Percentiles rank a stretch among this genome's conserved stretches.
Evolutionary conservation across 1,140 invertebrate genomes (phyloP).

Genomic region (Brachystomella parvula): DNA sequence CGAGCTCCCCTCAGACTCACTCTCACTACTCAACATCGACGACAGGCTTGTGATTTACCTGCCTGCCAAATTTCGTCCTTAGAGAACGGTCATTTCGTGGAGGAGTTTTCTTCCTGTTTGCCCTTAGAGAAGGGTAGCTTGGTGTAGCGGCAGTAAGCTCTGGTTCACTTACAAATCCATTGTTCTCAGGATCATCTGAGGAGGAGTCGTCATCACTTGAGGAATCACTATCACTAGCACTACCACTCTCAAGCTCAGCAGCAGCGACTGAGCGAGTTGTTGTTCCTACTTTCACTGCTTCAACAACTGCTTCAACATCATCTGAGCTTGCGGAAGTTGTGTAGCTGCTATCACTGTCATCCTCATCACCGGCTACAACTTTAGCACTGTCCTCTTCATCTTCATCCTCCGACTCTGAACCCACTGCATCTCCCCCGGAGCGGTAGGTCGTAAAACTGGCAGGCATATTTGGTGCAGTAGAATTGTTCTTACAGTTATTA

Average conservation of each 20-base stretch:
- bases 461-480: background rate
- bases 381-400: conserved; percentile 27
- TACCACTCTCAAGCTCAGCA: conserved; percentile 12
- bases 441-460: conserved; percentile 52
- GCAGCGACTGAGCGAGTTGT: background rate
- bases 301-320: background rate
- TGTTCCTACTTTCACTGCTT: background rate
- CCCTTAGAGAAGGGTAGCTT: too few relatives aligned
- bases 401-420: conserved; percentile 24
- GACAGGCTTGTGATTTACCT: too few relatives aligned
- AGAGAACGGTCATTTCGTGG: too few relatives aligned
- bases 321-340: background rate
- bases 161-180: too few relatives aligned
- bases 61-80: too few relatives aligned
- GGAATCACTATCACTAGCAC: conserved; percentile 16
- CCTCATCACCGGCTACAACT: conserved; percentile 24
- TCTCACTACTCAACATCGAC: too few relatives aligned
- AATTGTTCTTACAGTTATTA: conserved; percentile 10
- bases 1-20: too few relatives aligned
- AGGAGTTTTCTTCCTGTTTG: too few relatives aligned
- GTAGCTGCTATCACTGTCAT: conserved; percentile 11
- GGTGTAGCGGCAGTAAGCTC: too few relatives aligned
- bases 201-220: too few relatives aligned
- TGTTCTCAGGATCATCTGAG: too few relatives aligned
- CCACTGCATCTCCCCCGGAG: conserved; percentile 39